Base-by-base conservation (phyloP, 2,113 vertebrate species). In the Dipodomys stephensi region DNA sequence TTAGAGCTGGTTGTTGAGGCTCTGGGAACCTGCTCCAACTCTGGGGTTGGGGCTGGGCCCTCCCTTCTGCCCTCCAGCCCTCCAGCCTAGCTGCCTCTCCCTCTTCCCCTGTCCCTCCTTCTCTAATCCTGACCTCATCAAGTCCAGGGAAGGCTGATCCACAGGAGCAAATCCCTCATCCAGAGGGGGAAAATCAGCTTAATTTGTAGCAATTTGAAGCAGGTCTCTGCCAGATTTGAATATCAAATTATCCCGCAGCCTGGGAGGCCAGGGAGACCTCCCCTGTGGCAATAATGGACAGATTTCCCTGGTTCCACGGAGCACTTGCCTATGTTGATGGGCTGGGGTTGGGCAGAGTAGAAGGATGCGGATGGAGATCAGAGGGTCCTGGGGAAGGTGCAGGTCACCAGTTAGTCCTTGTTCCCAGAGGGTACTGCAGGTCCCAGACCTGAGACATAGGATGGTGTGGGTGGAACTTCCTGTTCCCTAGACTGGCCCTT, bases 181-280 rank as follows among this genome's bases (percentile, higher is more conserved):
- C 98, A 39, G 88, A 96, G 97, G 97, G 97, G 97, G 98, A 98
- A 98, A 98, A 98, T 98, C 98, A 99, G 97, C 98, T 98, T 99
- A 98, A 98, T 98, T 98, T 99, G 98, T 97, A 98, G 97, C 98
- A 98, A 98, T 98, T 98, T 98, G 98, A 98, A 98, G 97, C 97
- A 97, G 97, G 98, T 97, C 98, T 98, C 98, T 98, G 97, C 97
- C 97, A 97, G 98, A 98, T 99, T 98, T 98, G 97, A 98, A 98
- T 98, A 98, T 98, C 98, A 98, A 98, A 99, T 98, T 98, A 98
- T 98, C 97, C 96, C 67, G 95, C 91, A 97, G 97, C 95, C 67
- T 93, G 76, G 95, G 95, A 90, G 90, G 97, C 77, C 92, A 28
- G 85, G 96, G 96, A 93, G 53, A 92, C 79, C 92, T 95, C 97